Evolutionary conservation across 2,113 vertebrate genomes (phyloP).

Genomic region (Rutilus rutilus): DNA sequence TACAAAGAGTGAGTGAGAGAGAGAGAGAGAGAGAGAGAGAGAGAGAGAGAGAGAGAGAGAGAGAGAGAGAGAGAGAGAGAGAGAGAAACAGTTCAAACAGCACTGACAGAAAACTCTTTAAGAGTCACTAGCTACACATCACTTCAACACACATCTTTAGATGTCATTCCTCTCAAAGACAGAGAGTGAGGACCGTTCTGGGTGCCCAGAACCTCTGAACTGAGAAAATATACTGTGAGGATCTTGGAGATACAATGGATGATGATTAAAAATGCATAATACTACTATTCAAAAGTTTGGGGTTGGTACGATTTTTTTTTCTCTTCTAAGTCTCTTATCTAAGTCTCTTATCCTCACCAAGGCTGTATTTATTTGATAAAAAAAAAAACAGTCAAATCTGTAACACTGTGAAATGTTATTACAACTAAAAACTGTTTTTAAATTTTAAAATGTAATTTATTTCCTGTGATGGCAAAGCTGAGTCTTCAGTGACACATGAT

Average conservation of each 20-base stretch:
- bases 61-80: not conserved
- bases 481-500: too few species aligned
- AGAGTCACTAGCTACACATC: not conserved
- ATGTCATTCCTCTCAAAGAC: not conserved
- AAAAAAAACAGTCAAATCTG: not conserved
- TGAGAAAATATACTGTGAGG: not conserved
- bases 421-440: not conserved
- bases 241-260: not conserved
- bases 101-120: not conserved
- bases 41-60: not conserved
- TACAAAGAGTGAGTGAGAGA: too few species aligned
- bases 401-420: not conserved
- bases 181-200: not conserved
- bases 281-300: too few species aligned
- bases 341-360: not conserved
- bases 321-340: too few species aligned
- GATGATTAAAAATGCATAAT: too few species aligned
- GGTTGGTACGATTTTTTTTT: too few species aligned
- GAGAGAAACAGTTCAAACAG: not conserved
- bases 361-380: not conserved
- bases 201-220: not conserved
- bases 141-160: not conserved
- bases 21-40: too few species aligned
- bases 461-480: too few species aligned
- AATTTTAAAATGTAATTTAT: not conserved